Conservation (phyloP, 1,140 invertebrate species). For the Cotesia vestalis region DNA sequence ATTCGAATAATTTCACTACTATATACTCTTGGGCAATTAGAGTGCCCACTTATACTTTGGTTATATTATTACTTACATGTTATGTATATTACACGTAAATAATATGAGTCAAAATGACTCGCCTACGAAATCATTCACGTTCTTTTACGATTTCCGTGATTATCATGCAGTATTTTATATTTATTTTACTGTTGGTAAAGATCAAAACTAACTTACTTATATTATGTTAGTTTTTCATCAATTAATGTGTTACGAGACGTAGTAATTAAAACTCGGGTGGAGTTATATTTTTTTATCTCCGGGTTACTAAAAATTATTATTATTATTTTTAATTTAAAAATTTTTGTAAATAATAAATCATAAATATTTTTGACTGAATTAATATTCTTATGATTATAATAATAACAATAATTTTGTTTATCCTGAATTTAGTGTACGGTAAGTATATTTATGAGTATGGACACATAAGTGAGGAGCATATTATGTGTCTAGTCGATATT, state of each 20-base stretch:
- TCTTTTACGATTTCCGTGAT: neutral
- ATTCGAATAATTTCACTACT: conserved; percentile 1
- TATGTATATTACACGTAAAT: neutral
- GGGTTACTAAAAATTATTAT: too few species aligned
- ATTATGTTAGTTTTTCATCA: neutral
- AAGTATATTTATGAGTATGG: neutral
- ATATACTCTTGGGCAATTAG: conserved; percentile 4
- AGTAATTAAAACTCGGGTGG: neutral
- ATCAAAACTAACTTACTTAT: too few species aligned
- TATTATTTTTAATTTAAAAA: too few species aligned
- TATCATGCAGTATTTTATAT: neutral
- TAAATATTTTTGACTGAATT: too few species aligned
- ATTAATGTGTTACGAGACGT: neutral
- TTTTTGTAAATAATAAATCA: too few species aligned
- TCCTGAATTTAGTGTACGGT: neutral
- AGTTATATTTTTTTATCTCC: neutral
- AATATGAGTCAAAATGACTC: too few species aligned
- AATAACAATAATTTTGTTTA: neutral
- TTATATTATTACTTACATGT: too few species aligned
- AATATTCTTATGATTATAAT: neutral
- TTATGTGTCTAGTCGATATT: conserved; percentile 57
- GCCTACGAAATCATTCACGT: too few species aligned
- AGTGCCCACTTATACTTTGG: too few species aligned
- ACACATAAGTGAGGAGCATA: conserved; percentile 29
- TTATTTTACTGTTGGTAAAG: too few species aligned